Evolutionary conservation across 2,888 invertebrate species (phyloP).

Genomic region (Cheiracanthium punctorium): DNA sequence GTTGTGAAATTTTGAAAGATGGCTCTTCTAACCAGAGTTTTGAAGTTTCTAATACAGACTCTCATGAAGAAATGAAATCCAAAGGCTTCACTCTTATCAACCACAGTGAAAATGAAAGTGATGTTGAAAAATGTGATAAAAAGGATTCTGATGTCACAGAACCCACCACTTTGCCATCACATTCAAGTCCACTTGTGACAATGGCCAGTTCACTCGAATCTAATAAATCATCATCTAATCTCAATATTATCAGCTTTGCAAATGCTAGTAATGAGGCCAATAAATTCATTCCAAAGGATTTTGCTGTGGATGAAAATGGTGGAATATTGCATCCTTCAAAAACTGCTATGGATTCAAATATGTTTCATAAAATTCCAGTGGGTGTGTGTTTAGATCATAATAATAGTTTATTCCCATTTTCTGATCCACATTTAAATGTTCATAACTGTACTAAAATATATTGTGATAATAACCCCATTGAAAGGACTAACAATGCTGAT

Average conservation of each 20-base stretch:
- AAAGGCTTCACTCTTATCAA: slow-evolving; percentile 52
- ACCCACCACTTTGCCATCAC: slow-evolving; percentile 11
- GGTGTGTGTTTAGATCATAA: slow-evolving; percentile 42
- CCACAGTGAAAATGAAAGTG: slow-evolving; percentile 55
- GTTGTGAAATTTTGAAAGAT: background rate
- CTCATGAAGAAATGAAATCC: slow-evolving; percentile 9
- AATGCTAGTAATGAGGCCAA: slow-evolving; percentile 18
- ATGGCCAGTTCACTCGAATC: background rate
- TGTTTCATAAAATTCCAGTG: slow-evolving; percentile 35
- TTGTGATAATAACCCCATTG: slow-evolving; percentile 23
- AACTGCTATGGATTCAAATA: slow-evolving; percentile 14
- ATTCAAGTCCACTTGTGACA: slow-evolving; percentile 13
- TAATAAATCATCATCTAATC: slow-evolving; percentile 25
- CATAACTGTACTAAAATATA: slow-evolving; percentile 34
- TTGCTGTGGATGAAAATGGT: background rate
- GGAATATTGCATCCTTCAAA: slow-evolving; percentile 11
- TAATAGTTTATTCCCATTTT: slow-evolving; percentile 41
- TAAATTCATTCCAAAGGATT: slow-evolving; percentile 14
- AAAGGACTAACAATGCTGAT: slow-evolving; percentile 28
- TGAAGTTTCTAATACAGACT: slow-evolving; percentile 23
- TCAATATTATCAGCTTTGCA: slow-evolving; percentile 21
- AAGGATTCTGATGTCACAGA: slow-evolving; percentile 46
- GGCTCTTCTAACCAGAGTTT: slow-evolving; percentile 2
- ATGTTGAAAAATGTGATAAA: slow-evolving; percentile 20
- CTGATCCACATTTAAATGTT: slow-evolving; percentile 42